Base-by-base conservation (phyloP, 2,888 invertebrate species). In the Liopterus haemorrhoidalis region DNA sequence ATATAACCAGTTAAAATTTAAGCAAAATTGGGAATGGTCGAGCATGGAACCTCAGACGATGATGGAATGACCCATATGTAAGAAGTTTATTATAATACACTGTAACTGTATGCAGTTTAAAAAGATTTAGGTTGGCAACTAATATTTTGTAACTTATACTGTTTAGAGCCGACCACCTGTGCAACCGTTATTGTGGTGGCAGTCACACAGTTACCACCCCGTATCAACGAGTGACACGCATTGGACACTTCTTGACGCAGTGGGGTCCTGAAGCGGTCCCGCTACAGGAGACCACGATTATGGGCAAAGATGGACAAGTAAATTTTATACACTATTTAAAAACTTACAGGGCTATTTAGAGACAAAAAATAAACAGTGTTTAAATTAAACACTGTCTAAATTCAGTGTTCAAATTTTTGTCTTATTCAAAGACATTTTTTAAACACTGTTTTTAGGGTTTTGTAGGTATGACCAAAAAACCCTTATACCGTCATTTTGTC, bases 131-230 rank as follows among this genome's bases (percentile, higher is more conserved):
- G 24, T 9, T 8, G 6, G 6, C 24, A 22, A 8, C 9, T 22
- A 9, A 25, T 25, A n/a, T 25, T 25, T 9, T 2, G 18, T 35
- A 19, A n/a, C 5, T 8, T 12, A n/a, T 30, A 9, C 11, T 8
- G 11, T 33, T 15, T 12, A 45, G 45, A 12, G 59, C 60, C 27
- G 69, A 70, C 53, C 70, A 81, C 55, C 59, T 80, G 2, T 79
- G 80, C 61, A 82, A 79, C 63, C 80, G 87, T 1, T 86, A 85
- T 62, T 85, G 84, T 53, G 87, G 87, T 18, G 87, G 87, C 1
- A 79, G 80, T 46, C 86, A 87, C 62, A 87, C 87, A 1, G 67
- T 75, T 8, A 80, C 83, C 12, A 82, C 81, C 1, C 76, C 83
- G 0, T 78, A 79, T 48, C 85, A 85, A 59, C 75, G 82, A 50